phyloP scores from a whole-genome alignment of 1,140 invertebrate genomes.

The Brachionus koreanus region DNA sequence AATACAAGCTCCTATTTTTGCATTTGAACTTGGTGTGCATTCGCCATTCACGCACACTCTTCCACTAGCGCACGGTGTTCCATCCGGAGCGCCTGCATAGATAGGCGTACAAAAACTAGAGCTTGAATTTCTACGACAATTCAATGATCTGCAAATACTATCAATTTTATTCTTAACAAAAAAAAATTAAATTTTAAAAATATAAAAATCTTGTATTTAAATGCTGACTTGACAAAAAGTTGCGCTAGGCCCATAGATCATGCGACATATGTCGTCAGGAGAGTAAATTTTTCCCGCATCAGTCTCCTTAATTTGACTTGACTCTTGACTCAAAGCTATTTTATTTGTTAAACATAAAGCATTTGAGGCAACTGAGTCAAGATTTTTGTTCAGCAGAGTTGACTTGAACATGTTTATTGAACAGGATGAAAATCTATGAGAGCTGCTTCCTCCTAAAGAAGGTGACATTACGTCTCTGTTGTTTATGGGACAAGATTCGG shows the following conservation, averaged over 20 bases:
- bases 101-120: not conserved
- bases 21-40: not conserved
- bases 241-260: not conserved
- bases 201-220: not conserved
- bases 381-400: not conserved
- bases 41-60: constrained; percentile 10
- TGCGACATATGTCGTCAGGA: not conserved
- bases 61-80: constrained; percentile 10
- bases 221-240: constrained; percentile 5
- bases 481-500: not conserved
- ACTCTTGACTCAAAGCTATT: not conserved
- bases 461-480: not conserved
- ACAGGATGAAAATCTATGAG: not conserved
- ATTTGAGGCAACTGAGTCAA: not conserved
- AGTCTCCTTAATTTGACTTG: not conserved
- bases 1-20: not conserved
- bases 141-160: not conserved
- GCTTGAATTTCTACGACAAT: not conserved
- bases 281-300: not conserved
- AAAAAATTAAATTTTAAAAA: not conserved
- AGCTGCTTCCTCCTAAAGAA: not conserved
- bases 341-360: not conserved
- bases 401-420: constrained; percentile 20
- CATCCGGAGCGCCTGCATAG: not conserved
- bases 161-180: constrained; percentile 3